phyloP scores from a whole-genome alignment of 2,888 invertebrate genomes.

The Plagodis pulveraria region DNA sequence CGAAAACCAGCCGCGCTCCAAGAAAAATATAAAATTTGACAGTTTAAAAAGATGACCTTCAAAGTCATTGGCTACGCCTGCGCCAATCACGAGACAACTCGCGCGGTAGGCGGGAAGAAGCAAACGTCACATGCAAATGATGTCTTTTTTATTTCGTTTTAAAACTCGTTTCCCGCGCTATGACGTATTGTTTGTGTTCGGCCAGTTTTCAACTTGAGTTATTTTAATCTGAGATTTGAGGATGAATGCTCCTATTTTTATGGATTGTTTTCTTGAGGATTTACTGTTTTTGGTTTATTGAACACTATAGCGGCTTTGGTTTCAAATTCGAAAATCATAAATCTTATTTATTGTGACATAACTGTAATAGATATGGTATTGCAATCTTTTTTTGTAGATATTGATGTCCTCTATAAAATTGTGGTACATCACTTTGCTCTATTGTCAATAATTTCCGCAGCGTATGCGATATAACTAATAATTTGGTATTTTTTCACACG shows the following conservation, averaged over 20 bases:
- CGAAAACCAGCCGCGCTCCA: not conserved
- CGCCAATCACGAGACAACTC: slow-evolving; percentile 62
- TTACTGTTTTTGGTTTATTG: not conserved
- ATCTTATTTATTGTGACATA: no score
- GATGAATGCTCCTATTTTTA: slow-evolving; percentile 24
- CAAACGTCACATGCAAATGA: slow-evolving; percentile 80
- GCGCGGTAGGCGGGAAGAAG: slow-evolving; percentile 77
- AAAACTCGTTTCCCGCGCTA: slow-evolving; percentile 60
- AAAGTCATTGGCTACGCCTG: slow-evolving; percentile 62
- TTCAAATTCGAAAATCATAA: no score
- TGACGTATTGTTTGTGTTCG: slow-evolving; percentile 57
- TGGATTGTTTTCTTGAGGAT: not conserved
- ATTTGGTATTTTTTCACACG: no score
- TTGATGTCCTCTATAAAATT: no score
- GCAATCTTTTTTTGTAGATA: no score
- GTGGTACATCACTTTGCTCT: no score
- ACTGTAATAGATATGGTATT: no score
- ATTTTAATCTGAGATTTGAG: slow-evolving; percentile 53
- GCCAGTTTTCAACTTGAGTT: slow-evolving; percentile 49
- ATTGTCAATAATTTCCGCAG: no score
- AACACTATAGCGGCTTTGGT: no score
- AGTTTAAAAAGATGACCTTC: slow-evolving; percentile 43
- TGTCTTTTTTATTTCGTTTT: slow-evolving; percentile 55
- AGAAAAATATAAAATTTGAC: slow-evolving; percentile 6
- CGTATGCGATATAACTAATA: no score